phyloP scores from a whole-genome alignment of 1,140 invertebrate genomes.

The Steinernema feltiae region DNA sequence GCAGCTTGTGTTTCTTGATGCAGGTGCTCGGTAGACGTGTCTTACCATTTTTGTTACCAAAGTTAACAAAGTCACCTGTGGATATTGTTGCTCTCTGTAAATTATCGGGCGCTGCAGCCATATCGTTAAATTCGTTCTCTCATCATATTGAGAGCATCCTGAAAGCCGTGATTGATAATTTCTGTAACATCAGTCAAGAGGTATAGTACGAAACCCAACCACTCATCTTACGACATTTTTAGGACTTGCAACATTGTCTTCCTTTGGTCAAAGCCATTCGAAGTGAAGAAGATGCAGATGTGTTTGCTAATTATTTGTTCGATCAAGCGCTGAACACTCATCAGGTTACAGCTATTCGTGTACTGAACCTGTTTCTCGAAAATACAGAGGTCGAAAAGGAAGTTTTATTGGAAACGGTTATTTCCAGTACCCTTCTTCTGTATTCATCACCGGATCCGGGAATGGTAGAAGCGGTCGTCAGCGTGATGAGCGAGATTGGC shows the following conservation, averaged over 20 bases:
- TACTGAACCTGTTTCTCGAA: slow-evolving; percentile 29
- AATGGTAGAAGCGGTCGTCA: slow-evolving; percentile 41
- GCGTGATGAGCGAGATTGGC: slow-evolving; percentile 33
- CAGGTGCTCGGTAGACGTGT: slow-evolving; percentile 79
- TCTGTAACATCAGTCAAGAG: slow-evolving; percentile 63
- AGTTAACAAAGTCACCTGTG: slow-evolving; percentile 65
- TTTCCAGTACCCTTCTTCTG: slow-evolving; percentile 16
- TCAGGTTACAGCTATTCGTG: slow-evolving; percentile 21
- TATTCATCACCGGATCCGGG: slow-evolving; percentile 41
- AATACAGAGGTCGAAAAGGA: slow-evolving; percentile 18
- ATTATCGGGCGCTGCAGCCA: slow-evolving; percentile 82
- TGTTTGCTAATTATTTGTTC: slow-evolving; percentile 44
- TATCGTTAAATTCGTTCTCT: slow-evolving; percentile 81
- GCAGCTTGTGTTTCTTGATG: slow-evolving; percentile 6
- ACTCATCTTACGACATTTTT: slow-evolving; percentile 20
- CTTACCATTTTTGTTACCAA: slow-evolving; percentile 87
- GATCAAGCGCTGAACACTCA: slow-evolving; percentile 28
- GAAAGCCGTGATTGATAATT: slow-evolving; percentile 68
- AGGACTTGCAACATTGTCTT: slow-evolving; percentile 84
- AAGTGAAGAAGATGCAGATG: slow-evolving; percentile 44
- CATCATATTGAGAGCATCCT: slow-evolving; percentile 82
- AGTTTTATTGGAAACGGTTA: neutral
- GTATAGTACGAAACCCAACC: slow-evolving; percentile 58
- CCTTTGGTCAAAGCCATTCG: slow-evolving; percentile 78
- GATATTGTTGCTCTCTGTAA: slow-evolving; percentile 88